Conservation (phyloP, 2,888 invertebrate species). For the Actias luna region DNA sequence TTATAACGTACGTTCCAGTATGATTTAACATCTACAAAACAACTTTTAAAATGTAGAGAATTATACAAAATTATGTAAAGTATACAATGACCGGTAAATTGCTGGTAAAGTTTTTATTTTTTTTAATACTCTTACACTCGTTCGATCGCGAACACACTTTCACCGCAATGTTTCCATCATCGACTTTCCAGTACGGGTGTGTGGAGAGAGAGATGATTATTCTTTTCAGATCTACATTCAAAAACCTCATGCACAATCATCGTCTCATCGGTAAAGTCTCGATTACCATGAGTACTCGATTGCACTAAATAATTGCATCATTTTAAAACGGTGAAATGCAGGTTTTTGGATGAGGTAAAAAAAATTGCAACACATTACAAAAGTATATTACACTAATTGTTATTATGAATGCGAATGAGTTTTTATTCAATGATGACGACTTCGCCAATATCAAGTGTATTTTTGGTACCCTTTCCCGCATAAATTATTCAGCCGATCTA, state of each 20-base stretch:
- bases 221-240: slow-evolving; percentile 43
- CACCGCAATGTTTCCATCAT: slow-evolving; percentile 26
- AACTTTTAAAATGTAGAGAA: background rate
- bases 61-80: background rate
- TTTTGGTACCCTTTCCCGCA: too few relatives aligned
- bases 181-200: slow-evolving; percentile 62
- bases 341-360: too few relatives aligned
- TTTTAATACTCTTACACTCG: slow-evolving; percentile 9
- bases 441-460: too few relatives aligned
- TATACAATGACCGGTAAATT: background rate
- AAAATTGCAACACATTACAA: too few relatives aligned
- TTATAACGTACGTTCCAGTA: background rate
- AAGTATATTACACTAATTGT: too few relatives aligned
- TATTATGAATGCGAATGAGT: too few relatives aligned
- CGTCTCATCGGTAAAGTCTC: slow-evolving; percentile 57
- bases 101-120: background rate
- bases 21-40: background rate
- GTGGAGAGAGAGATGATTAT: slow-evolving; percentile 46
- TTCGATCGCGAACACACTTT: slow-evolving; percentile 27
- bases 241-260: slow-evolving; percentile 67
- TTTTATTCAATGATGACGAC: background rate
- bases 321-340: too few relatives aligned
- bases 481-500: too few relatives aligned
- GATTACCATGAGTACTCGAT: slow-evolving; percentile 22
- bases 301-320: background rate